Base-by-base conservation (phyloP, 1,140 invertebrate genomes). In the Caenorhabditis remanei region DNA sequence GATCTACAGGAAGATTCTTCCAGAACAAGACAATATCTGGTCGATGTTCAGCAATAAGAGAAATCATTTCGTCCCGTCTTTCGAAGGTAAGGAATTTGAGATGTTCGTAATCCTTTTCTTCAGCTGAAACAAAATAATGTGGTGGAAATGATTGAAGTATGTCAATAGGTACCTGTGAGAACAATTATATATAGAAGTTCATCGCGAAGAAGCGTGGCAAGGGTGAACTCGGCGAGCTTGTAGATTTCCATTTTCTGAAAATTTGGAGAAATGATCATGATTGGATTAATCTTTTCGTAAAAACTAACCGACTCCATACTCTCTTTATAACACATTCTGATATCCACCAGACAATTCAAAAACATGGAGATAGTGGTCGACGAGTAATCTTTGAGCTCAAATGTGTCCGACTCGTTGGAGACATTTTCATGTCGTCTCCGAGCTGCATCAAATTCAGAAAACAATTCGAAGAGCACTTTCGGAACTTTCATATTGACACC, bases 381-480 rank as follows among this genome's bases (percentile, higher is more conserved):
- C 2, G 41, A 19, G 41, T 32, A 46, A 19, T 46, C 19, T 32
- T 32, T 32, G 11, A 71, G 19, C 19, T 71, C 19, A n/a, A 71
- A 32, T n/a, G 9, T 19, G n/a, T 71, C 24, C 50, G 32, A 32
- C 32, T 32, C 32, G 0, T 32, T 2, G 32, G 41, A 16, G 16
- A 1, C 19, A 1, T 71, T 41, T n/a, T 6, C 14, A 46, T 46
- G 41, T 19, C 67, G 9, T 71, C 19, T n/a, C n/a, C 67, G 67
- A 46, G n/a, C 67, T 6, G 41, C 67, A 13, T 71, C 67, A 9
- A 19, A 46, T n/a, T n/a, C 41, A 5, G 67, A 71, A n/a, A 19
- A 71, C 5, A 71, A n/a, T 46, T 71, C 67, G n/a, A 71, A 71
- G 4, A 71, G 43, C 41, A 71, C 67, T 71, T 71, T 71, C n/a